phyloP scores from a whole-genome alignment of 1,140 invertebrate genomes.

The Nasonia vitripennis region DNA sequence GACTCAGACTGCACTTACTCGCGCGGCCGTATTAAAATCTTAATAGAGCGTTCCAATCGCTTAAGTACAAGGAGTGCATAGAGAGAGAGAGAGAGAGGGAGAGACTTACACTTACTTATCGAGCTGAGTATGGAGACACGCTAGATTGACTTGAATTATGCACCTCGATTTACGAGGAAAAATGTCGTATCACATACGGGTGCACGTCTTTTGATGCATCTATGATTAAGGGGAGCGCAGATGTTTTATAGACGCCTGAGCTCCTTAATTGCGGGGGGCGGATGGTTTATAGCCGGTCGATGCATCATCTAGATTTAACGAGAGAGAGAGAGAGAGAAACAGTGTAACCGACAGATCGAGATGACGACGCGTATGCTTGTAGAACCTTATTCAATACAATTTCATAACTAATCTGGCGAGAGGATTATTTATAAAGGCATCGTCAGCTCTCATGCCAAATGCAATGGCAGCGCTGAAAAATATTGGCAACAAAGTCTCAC shows the following conservation, averaged over 20 bases:
- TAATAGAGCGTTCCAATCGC: background rate
- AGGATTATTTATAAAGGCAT: constrained; percentile 38
- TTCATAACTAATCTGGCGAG: constrained; percentile 6
- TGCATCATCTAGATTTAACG: too few relatives aligned
- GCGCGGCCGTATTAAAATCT: background rate
- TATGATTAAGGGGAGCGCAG: too few relatives aligned
- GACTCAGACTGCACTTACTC: constrained; percentile 2
- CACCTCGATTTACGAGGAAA: constrained; percentile 10
- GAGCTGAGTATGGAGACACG: background rate
- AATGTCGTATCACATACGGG: too few relatives aligned
- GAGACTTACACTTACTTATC: background rate
- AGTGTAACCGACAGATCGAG: too few relatives aligned
- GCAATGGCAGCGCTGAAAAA: background rate
- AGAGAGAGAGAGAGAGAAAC: too few relatives aligned
- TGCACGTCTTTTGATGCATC: too few relatives aligned
- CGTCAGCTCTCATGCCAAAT: constrained; percentile 12
- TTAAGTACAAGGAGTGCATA: background rate
- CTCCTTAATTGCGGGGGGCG: too few relatives aligned
- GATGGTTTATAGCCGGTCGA: too few relatives aligned
- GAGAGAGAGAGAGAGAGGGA: background rate
- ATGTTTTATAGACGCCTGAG: too few relatives aligned
- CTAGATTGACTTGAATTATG: constrained; percentile 28
- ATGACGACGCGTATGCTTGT: too few relatives aligned
- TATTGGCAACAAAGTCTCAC: background rate
- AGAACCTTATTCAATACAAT: background rate